Evolutionary conservation across 2,888 invertebrate genomes (phyloP).

Genomic region (Ypsolopha scabrella): DNA sequence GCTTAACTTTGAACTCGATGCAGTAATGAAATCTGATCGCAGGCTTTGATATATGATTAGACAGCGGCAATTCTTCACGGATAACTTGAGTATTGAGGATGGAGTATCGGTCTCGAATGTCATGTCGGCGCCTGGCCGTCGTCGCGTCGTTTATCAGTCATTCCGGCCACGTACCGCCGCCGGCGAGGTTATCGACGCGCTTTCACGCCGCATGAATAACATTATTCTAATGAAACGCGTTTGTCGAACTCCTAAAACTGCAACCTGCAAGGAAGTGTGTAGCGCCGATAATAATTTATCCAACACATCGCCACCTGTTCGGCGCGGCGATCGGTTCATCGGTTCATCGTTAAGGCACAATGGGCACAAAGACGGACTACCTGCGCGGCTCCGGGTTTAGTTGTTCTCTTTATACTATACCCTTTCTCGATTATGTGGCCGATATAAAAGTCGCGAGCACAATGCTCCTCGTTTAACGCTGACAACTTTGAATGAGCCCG

Average conservation of each 20-base stretch:
- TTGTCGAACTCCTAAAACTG: conserved; percentile 58
- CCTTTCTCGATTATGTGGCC: conserved; percentile 42
- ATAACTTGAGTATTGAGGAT: conserved; percentile 17
- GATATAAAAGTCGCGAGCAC: conserved; percentile 44
- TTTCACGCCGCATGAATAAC: conserved; percentile 61
- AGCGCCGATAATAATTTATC: conserved; percentile 20
- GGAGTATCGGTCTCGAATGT: conserved; percentile 19
- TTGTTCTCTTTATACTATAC: conserved; percentile 25
- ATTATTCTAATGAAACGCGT: conserved; percentile 60
- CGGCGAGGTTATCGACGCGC: conserved; percentile 53
- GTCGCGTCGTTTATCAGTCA: conserved; percentile 29
- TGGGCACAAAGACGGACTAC: conserved; percentile 29
- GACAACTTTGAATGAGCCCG: conserved; percentile 24
- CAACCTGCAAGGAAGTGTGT: conserved; percentile 28
- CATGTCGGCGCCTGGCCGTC: conserved; percentile 20
- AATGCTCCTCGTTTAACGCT: conserved; percentile 41
- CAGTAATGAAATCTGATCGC: conserved; percentile 30
- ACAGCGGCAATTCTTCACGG: neutral
- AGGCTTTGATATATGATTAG: conserved; percentile 17
- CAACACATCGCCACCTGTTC: conserved; percentile 45
- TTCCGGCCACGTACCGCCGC: conserved; percentile 43
- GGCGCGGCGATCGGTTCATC: conserved; percentile 27
- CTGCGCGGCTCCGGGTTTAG: conserved; percentile 29
- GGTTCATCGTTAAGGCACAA: conserved; percentile 58
- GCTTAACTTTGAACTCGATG: conserved; percentile 3